A percentile compares a stretch with the other conserved stretches of the same genome.
Conservation (phyloP, 1,140 invertebrate genomes). For the Frieseomelitta varia region DNA sequence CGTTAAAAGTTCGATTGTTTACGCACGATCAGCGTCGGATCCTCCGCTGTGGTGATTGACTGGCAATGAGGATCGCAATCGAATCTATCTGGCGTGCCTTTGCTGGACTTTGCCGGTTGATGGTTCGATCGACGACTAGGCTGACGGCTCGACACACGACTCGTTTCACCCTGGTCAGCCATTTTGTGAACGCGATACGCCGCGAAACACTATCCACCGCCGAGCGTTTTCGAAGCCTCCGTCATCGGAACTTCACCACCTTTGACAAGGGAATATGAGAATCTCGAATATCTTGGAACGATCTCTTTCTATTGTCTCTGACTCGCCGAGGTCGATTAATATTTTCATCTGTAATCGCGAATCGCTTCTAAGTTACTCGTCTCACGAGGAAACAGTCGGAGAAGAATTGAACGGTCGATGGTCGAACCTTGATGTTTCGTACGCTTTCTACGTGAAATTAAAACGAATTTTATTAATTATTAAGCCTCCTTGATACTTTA, state of each 20-base stretch:
- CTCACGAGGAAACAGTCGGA: not conserved
- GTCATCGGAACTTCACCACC: constrained; percentile 4
- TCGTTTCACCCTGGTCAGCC: constrained; percentile 35
- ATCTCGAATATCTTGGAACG: not conserved
- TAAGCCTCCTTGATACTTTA: too few relatives aligned
- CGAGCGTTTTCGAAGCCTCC: constrained; percentile 14
- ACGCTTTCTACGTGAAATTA: too few relatives aligned
- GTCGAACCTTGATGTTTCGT: too few relatives aligned
- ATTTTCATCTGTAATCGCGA: not conserved
- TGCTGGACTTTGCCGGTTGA: constrained; percentile 24
- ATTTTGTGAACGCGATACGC: constrained; percentile 17
- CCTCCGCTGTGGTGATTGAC: constrained; percentile 38
- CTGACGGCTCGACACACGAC: not conserved
- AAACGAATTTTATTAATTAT: too few relatives aligned
- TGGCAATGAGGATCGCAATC: constrained; percentile 61
- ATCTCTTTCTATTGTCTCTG: not conserved
- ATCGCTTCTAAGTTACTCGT: not conserved
- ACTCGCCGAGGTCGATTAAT: not conserved
- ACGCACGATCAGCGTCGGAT: constrained; percentile 68
- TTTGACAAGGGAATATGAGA: not conserved
- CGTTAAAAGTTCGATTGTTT: constrained; percentile 17
- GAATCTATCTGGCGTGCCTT: constrained; percentile 47
- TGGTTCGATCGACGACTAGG: not conserved
- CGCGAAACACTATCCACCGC: constrained; percentile 29
- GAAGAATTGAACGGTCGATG: too few relatives aligned